Base-by-base conservation (phyloP, 2,888 invertebrate genomes). In the Pteria penguin region DNA sequence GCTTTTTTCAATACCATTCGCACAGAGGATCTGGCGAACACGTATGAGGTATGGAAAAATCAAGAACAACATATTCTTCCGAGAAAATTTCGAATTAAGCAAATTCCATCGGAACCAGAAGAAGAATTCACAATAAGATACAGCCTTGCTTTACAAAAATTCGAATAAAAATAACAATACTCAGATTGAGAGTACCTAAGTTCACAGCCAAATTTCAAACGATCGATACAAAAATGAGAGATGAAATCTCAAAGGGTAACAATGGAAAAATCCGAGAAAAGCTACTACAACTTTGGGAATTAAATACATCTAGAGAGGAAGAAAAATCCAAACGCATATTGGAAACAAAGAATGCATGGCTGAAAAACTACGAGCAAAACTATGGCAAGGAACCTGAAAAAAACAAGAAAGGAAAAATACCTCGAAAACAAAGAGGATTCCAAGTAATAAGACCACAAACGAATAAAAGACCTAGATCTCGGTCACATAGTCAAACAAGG, bases 31-130 rank as follows among this genome's bases (percentile, higher is more conserved):
- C 33, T 69, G 2, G 58, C 33, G 2, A 36, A 69, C 33, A 69
- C 58, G 2, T 69, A 69, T 69, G 69, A 58, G n/a, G 58, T 33
- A 58, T 69, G 69, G 69, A 69, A 33, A 33, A 69, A 69, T 22
- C 18, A 26, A 31, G 69, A 69, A 33, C 32, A 33, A 1, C 33
- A 3, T 8, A 69, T 69, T 22, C 58, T 69, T 27, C 69, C 69
- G 26, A 69, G 69, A 33, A 69, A 69, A 58, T 69, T 69, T 26
- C 57, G 69, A 31, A 27, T 69, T 3, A 58, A 69, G 31, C 24
- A 58, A 33, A 69, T 58, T 57, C 27, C 24, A 18, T 31, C 57
- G 36, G 58, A 69, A 69, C 33, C 69, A 58, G 33, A 32, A n/a
- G 69, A 69, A 1, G 58, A 69, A 29, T 58, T 3, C 14, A 32